These are phyloP conservation scores for Chlorops oryzae DNA, from an alignment of 1,140 invertebrate species.

Conservation along the genomic window DNA sequence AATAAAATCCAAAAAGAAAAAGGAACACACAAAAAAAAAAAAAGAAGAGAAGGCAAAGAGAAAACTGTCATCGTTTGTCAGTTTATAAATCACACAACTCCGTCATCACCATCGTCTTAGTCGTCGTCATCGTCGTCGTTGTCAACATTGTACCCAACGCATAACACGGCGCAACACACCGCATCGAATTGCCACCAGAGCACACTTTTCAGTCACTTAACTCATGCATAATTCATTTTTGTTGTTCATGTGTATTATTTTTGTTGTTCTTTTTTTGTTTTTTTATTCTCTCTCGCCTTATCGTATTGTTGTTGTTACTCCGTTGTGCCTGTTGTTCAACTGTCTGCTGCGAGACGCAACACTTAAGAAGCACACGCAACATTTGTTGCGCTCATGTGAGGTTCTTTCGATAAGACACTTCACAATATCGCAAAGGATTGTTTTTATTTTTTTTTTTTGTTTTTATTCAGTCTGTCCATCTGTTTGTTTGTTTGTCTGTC, in stretches of 20 bases:
- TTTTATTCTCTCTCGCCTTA: too few species aligned
- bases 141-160: too few species aligned
- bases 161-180: too few species aligned
- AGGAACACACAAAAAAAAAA: constrained; percentile 24
- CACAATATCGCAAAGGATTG: too few species aligned
- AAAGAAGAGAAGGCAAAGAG: constrained; percentile 13
- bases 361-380: too few species aligned
- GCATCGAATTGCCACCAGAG: too few species aligned
- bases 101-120: not conserved
- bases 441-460: too few species aligned
- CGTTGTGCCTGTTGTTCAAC: not conserved
- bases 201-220: too few species aligned
- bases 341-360: not conserved
- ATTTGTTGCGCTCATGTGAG: too few species aligned
- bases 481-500: too few species aligned
- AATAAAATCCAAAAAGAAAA: not conserved
- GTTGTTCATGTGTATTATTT: constrained; percentile 1
- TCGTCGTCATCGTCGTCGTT: not conserved
- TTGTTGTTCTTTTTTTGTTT: too few species aligned
- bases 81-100: constrained; percentile 29
- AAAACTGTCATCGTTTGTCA: constrained; percentile 48
- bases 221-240: constrained; percentile 14
- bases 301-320: not conserved
- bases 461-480: not conserved
- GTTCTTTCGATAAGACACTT: too few species aligned